Percentiles rank a stretch among this genome's conserved stretches.
These are phyloP conservation scores for Hydra vulgaris DNA, from an alignment of 30 jellyfish, hydroid and myxozoan species.

Conservation along the genomic window DNA sequence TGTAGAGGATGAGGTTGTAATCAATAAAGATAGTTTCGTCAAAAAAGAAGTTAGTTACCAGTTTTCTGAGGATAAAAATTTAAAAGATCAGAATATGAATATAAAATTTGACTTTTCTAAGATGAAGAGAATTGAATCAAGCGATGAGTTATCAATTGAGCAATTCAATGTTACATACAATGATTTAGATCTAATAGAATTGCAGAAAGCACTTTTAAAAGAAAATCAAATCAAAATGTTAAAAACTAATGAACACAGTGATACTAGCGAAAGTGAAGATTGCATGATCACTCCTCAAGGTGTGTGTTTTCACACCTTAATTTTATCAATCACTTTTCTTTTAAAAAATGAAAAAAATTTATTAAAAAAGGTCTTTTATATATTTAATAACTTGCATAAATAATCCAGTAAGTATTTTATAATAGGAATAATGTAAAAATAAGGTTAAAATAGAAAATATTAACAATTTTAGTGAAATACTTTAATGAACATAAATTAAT, in stretches of 20 bases:
- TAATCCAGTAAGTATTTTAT: neutral
- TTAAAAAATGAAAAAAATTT: neutral
- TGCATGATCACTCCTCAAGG: neutral
- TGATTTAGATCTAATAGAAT: slow-evolving; percentile 19
- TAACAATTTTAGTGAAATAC: no score
- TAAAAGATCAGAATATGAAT: neutral
- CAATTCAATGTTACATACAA: neutral
- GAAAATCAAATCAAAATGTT: neutral
- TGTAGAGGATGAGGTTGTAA: neutral
- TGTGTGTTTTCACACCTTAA: neutral
- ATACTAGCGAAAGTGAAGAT: neutral
- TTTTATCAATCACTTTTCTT: neutral
- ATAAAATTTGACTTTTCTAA: neutral
- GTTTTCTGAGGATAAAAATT: neutral
- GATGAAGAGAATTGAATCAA: slow-evolving; percentile 4
- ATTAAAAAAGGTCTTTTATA: neutral
- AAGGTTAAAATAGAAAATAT: neutral
- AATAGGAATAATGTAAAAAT: neutral
- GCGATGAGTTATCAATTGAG: neutral
- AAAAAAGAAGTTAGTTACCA: neutral
- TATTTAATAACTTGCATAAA: neutral
- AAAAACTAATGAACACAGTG: slow-evolving; percentile 24
- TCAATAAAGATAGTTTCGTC: neutral
- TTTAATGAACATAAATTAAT: no score
- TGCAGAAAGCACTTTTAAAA: neutral